Evolutionary conservation across 1,140 invertebrate genomes (phyloP).

Genomic region (Cydia pomonella): DNA sequence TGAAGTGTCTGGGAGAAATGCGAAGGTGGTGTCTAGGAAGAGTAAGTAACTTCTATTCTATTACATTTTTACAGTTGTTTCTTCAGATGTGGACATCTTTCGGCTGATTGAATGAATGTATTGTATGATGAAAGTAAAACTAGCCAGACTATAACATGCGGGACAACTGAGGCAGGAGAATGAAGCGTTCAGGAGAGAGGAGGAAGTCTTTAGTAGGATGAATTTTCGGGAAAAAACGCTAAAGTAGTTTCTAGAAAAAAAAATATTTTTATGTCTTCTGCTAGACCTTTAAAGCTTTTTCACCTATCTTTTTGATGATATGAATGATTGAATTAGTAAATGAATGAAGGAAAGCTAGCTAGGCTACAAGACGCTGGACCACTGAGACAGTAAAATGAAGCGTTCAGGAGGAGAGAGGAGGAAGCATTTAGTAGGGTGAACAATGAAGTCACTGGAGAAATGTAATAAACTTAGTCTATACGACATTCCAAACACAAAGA

Average conservation of each 20-base stretch:
- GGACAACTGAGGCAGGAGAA: constrained; percentile 87
- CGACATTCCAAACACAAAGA: too few relatives aligned
- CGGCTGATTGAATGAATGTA: too few relatives aligned
- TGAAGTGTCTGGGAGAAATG: constrained; percentile 88
- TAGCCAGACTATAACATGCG: constrained; percentile 92
- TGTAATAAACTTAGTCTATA: too few relatives aligned
- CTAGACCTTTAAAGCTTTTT: too few relatives aligned
- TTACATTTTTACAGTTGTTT: too few relatives aligned
- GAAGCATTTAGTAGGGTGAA: constrained; percentile 87
- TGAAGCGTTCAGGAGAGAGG: constrained; percentile 85
- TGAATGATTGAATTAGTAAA: too few relatives aligned
- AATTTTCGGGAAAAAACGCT: constrained; percentile 88
- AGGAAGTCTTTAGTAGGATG: constrained; percentile 88
- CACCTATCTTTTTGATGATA: too few relatives aligned
- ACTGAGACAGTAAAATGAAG: constrained; percentile 86
- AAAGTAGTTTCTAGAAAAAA: constrained; percentile 68
- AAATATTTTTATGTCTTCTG: too few relatives aligned
- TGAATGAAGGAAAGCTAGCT: constrained; percentile 79
- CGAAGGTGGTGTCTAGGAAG: constrained; percentile 76
- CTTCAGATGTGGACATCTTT: too few relatives aligned
- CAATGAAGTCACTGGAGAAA: too few relatives aligned
- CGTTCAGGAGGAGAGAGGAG: constrained; percentile 86
- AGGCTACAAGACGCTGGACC: constrained; percentile 91
- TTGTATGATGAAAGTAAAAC: too few relatives aligned
- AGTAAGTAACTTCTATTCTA: constrained; percentile 51